Evolutionary conservation across 2,888 invertebrate genomes (phyloP), one percentile per base, ranked within the genome.

Genomic region (Zygaena filipendulae): DNA sequence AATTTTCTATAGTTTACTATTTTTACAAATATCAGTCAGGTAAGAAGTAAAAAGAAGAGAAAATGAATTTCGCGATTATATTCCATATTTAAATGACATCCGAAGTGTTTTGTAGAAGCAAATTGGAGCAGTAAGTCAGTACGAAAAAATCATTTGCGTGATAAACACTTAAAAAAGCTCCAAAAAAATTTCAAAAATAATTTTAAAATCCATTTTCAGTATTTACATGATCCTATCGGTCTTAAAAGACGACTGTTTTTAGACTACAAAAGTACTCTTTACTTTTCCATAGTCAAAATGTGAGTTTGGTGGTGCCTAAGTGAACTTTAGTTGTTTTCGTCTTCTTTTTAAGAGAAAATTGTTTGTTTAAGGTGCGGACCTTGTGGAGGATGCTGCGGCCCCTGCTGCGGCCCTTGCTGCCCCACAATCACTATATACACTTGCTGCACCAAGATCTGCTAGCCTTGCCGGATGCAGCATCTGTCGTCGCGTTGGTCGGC

Each of bases 381-480:
- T n/a, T 42, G 38, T 34, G 39, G 43, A 26, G 36, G 36, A 30
- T 36, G 42, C 21, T 48, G 52, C 25, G 47, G 47, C 12, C 40
- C 48, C 11, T 45, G 53, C 40, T 40, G 50, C 32, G 54, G 55
- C 13, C 48, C 52, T 13, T 49, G 67, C 45, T 69, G 71, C 41
- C 72, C 72, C 0, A 50, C 48, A 39, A 72, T 74, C 33, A 74
- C 71, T 1, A 72, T 74, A 38, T 68, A 72, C 53, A 71, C 71
- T 18, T 71, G 72, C 46, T 74, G 71, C 49, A 74, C 72, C 28
- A 74, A 74, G 70, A 74, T 72, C 39, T 74, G 74, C 47, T 74
- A 49, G 35, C 13, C 3, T n/a, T 4, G 11, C 3, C 21, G 26
- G 20, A n/a, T n/a, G n/a, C n/a, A n/a, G n/a, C n/a, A 4, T 11